A percentile compares a stretch with the other conserved stretches of the same genome.
Conservation (phyloP, 2,797 vertebrate genomes). For the Anguilla pacifica region DNA sequence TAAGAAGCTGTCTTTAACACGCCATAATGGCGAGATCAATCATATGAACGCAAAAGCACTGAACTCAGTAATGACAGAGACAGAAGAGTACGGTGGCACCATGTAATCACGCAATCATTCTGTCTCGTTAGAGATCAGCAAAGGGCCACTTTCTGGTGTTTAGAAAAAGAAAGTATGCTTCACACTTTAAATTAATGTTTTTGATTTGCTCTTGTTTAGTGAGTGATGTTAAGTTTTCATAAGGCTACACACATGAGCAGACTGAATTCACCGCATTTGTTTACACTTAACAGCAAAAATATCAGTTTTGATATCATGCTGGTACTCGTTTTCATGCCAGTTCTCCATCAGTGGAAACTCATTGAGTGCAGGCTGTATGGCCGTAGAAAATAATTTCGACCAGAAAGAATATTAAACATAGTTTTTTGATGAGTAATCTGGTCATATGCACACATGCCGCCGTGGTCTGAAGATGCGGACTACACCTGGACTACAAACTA, state of each 20-base stretch:
- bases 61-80: neutral
- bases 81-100: neutral
- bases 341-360: too few species aligned
- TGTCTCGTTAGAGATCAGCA: neutral
- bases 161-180: neutral
- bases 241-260: neutral
- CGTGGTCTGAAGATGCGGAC: too few species aligned
- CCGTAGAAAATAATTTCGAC: too few species aligned
- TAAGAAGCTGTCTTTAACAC: slow-evolving; percentile 5
- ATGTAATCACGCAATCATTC: neutral
- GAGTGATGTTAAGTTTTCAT: neutral
- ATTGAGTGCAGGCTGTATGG: too few species aligned
- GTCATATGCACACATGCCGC: too few species aligned
- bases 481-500: too few species aligned
- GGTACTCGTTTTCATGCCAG: too few species aligned
- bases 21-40: neutral
- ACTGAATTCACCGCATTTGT: neutral
- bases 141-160: neutral
- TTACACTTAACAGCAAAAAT: too few species aligned
- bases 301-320: too few species aligned
- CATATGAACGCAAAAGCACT: neutral
- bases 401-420: too few species aligned
- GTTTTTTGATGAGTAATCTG: too few species aligned
- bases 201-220: neutral
- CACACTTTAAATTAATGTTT: neutral